These are phyloP conservation scores for Cuculus canorus DNA, from an alignment of 2,797 vertebrate species.

Conservation along the genomic window DNA sequence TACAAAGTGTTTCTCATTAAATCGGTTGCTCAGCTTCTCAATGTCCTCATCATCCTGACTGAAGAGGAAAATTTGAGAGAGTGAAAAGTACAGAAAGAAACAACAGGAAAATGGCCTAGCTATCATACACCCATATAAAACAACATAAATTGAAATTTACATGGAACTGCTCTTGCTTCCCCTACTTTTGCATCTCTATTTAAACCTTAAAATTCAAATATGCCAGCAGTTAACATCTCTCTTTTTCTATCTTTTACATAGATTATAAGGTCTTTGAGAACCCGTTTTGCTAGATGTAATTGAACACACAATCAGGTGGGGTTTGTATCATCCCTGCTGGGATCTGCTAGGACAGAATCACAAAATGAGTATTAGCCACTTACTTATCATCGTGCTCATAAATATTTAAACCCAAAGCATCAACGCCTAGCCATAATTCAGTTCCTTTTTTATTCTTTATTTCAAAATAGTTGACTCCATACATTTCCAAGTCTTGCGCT, in stretches of 20 bases:
- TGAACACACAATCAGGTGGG: not conserved
- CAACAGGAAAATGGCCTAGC: not conserved
- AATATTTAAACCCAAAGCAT: slow-evolving; percentile 97
- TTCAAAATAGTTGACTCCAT: slow-evolving; percentile 99
- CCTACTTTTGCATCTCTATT: not conserved
- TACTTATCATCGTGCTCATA: slow-evolving; percentile 98
- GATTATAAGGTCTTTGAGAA: not conserved
- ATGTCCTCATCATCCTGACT: not conserved
- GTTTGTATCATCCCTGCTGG: not conserved
- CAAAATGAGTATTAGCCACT: slow-evolving; percentile 60
- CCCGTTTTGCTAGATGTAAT: not conserved
- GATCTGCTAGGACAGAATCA: not conserved
- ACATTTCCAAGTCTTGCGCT: slow-evolving; percentile 98
- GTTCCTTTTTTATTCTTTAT: slow-evolving; percentile 99
- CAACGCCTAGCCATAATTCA: slow-evolving; percentile 95
- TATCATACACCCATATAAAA: not conserved
- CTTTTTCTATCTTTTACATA: not conserved
- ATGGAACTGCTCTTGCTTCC: not conserved
- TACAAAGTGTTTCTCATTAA: not conserved
- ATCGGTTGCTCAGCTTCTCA: not conserved
- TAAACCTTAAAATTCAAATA: not conserved
- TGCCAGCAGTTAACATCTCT: not conserved
- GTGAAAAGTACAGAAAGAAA: not conserved
- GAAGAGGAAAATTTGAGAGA: not conserved
- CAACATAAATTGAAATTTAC: not conserved